Base-by-base conservation (phyloP, 2,888 invertebrate species). In the Dasysyrphus albostriatus region DNA sequence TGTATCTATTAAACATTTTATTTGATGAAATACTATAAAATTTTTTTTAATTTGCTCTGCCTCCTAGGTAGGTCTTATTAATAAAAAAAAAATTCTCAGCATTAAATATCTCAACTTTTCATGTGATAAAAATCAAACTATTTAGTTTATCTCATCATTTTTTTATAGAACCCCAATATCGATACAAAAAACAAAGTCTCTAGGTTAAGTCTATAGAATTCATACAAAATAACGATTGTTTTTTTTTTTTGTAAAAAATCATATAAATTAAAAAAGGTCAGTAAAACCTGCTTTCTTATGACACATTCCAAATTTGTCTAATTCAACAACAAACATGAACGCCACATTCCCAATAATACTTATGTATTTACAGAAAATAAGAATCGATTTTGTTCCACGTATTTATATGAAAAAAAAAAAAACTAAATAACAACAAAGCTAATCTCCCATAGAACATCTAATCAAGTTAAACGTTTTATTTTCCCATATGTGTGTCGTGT, bases 391-490 rank as follows among this genome's bases (percentile, higher is more conserved):
- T 49, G 74, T 74, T 81, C 54, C 67, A 75, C 42, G 69, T 59
- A 58, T 76, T 65, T 65, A 65, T 47, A 10, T n/a, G 34, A 67
- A 67, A 72, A 78, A 9, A 49, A 49, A 67, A 77, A 67, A n/a
- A n/a, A 47, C 47, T 49, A 76, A 77, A 32, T 19, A 10, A 19
- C 2, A 42, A 61, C 54, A 61, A 72, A 67, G 59, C 59, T 83
- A 67, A 83, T 78, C 83, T 59, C 44, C 44, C 51, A 32, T 49
- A 74, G 74, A 79, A 83, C 73, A 83, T 83, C 79, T 54, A 70
- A 77, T 72, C 72, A 65, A 32, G 49, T 70, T 80, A 76, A 84
- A 72, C 70, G 72, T 84, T 84, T 84, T 59, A 72, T 78, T 74
- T 78, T 58, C 87, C 72, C 63, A 75, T 70, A 44, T 65, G 42